Conservation (phyloP, 2,113 vertebrate species). For the Gymnobelideus leadbeateri region DNA sequence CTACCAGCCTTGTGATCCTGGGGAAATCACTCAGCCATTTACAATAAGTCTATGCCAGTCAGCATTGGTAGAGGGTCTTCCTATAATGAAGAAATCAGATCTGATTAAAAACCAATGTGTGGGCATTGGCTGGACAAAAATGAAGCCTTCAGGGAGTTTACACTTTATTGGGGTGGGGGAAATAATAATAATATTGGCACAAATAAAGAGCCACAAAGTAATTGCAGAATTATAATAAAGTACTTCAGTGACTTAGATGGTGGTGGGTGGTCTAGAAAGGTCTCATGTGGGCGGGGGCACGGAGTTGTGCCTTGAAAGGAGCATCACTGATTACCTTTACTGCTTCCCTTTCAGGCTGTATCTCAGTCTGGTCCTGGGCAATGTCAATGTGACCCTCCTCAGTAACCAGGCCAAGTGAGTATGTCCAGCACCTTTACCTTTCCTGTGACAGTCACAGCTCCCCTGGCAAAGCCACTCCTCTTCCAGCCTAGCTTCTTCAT, state of each 20-base stretch:
- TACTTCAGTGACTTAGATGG: neutral
- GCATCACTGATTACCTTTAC: neutral
- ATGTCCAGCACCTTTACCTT: neutral
- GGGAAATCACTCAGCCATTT: neutral
- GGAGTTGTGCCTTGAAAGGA: neutral
- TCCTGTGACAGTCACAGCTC: neutral
- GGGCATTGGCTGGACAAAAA: neutral
- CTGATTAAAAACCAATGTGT: neutral
- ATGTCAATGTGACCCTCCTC: slow-evolving; percentile 97
- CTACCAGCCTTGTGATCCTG: neutral
- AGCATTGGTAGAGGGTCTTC: neutral
- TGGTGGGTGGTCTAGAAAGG: neutral
- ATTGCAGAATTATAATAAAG: neutral
- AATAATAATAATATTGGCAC: neutral
- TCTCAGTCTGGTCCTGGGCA: slow-evolving; percentile 96
- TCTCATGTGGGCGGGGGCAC: neutral
- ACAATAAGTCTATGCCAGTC: neutral
- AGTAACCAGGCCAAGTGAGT: slow-evolving; percentile 98
- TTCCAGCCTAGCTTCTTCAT: too few relatives aligned
- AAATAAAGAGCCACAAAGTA: neutral
- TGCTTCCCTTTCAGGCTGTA: slow-evolving; percentile 90
- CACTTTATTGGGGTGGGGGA: neutral
- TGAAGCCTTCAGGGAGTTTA: neutral
- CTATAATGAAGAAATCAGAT: neutral
- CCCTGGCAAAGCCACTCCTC: neutral